Conservation (phyloP, 1,140 invertebrate genomes). For the Bilobella aurantiaca region DNA sequence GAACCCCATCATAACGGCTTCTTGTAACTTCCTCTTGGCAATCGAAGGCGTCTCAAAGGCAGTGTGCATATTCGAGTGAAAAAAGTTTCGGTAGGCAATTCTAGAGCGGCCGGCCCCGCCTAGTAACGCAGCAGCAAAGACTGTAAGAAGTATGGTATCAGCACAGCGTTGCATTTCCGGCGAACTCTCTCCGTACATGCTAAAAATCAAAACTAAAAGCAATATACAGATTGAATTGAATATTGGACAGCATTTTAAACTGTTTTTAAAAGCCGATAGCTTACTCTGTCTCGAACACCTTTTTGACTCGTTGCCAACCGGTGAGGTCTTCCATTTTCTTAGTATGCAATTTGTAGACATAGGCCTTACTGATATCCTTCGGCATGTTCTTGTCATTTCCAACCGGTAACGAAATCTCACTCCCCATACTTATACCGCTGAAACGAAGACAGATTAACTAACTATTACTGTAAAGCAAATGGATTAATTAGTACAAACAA, state of each 20-base stretch:
- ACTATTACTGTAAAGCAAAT: too few relatives aligned
- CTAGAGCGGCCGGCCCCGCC: slow-evolving; percentile 52
- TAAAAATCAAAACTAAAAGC: slow-evolving; percentile 38
- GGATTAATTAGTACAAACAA: too few relatives aligned
- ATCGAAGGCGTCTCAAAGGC: slow-evolving; percentile 53
- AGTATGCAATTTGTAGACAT: not conserved
- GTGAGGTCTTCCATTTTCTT: slow-evolving; percentile 24
- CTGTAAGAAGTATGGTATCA: slow-evolving; percentile 40
- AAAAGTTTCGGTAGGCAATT: slow-evolving; percentile 53
- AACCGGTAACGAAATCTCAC: too few relatives aligned
- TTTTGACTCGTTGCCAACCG: slow-evolving; percentile 32
- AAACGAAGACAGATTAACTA: too few relatives aligned
- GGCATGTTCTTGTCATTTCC: not conserved
- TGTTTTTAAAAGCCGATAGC: slow-evolving; percentile 10
- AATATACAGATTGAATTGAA: not conserved
- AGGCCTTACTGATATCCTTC: not conserved
- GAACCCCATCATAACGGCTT: slow-evolving; percentile 52
- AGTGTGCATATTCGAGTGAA: slow-evolving; percentile 60
- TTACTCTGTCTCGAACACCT: slow-evolving; percentile 31
- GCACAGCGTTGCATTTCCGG: slow-evolving; percentile 49
- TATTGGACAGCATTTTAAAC: not conserved
- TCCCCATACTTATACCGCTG: too few relatives aligned
- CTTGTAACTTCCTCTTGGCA: slow-evolving; percentile 58
- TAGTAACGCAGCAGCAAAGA: slow-evolving; percentile 49
- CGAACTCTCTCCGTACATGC: slow-evolving; percentile 49